Evolutionary conservation across 2,113 vertebrate species (phyloP).

Genomic region (Rattus norvegicus): DNA sequence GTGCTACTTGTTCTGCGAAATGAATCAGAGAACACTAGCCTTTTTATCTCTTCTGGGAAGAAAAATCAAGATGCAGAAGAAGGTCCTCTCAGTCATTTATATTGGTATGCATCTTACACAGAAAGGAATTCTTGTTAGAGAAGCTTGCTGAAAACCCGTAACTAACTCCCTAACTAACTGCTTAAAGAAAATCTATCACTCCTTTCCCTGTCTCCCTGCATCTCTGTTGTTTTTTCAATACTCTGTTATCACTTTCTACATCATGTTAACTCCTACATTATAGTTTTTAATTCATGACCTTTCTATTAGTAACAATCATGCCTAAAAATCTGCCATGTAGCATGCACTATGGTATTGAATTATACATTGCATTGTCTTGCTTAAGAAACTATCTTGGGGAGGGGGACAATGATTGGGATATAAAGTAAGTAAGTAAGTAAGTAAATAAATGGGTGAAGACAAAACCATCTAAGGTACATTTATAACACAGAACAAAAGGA

Average conservation of each 20-base stretch:
- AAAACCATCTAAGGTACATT: neutral
- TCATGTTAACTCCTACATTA: slow-evolving; percentile 37
- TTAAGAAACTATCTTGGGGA: neutral
- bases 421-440: too few relatives aligned
- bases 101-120: neutral
- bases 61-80: slow-evolving; percentile 53
- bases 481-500: neutral
- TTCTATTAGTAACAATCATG: slow-evolving; percentile 29
- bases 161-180: neutral
- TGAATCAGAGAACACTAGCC: slow-evolving; percentile 49
- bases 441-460: too few relatives aligned
- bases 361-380: neutral
- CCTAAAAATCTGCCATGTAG: neutral
- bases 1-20: slow-evolving; percentile 64
- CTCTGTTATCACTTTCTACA: neutral
- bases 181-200: neutral
- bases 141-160: neutral
- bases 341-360: neutral
- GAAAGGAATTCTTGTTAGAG: neutral
- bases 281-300: neutral
- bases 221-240: slow-evolving; percentile 4
- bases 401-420: too few relatives aligned
- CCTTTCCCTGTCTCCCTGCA: neutral
- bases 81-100: neutral
- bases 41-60: slow-evolving; percentile 62